Base-by-base conservation (phyloP, 2,113 vertebrate species). In the Camelus bactrianus region DNA sequence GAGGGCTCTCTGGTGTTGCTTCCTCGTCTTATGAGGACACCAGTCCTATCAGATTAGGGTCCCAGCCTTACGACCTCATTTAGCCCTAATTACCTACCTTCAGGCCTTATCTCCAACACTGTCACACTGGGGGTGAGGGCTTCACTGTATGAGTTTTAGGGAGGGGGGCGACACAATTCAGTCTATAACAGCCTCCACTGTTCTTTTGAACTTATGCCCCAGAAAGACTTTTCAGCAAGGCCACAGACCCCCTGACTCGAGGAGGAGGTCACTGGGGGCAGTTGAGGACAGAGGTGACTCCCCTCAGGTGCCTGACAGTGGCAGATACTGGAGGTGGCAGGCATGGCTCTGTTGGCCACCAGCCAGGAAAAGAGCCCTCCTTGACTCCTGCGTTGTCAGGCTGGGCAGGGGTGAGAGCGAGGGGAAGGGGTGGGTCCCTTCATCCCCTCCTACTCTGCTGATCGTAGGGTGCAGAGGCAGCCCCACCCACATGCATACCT, bases 401-500 rank as follows among this genome's bases (percentile, higher is more conserved):
- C 46, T 67, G 81, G 46, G 58, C 32, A 62, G 67, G 64, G 52
- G 14, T 35, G 83, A 94, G 20, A 42, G n/a, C 1, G 2, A 8
- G 13, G 4, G 19, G 42, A 50, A 52, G n/a, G 54, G 7, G 42
- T 19, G 35, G 35, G 28, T 13, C 3, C 42, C 52, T 42, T 38
- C 30, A 7, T 22, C 11, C 12, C 10, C 48, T 35, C 70, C 60
- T 84, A 11, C 26, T 85, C 48, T 42, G 52, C 22, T 28, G 54
- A 46, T 15, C 28, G 72, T 0, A 6, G 75, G 42, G 4, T 48
- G 4, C 48, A 50, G 62, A 64, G 56, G 35, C 46, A 73, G 88
- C 24, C 24, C 2, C 19, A 5, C 62, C 2, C 19, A 5, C 62
- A 19, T 4, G 17, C 5, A 1, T 35, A 6, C 8, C 1, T 58